Evolutionary conservation across 1,140 invertebrate genomes (phyloP).

Genomic region (Trichonephila inaurata): DNA sequence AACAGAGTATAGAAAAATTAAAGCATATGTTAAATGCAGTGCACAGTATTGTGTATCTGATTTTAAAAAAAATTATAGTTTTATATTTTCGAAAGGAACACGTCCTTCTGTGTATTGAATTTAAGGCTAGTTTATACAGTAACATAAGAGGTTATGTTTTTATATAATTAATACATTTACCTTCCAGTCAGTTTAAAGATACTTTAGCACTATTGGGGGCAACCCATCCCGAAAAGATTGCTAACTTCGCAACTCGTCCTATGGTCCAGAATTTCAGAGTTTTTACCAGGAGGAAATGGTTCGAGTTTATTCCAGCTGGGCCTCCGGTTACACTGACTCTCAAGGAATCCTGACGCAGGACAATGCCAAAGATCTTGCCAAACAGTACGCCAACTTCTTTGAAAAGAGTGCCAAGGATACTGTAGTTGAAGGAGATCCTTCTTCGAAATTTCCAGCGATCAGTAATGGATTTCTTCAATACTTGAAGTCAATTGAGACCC

Average conservation of each 20-base stretch:
- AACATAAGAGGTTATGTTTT: too few species aligned
- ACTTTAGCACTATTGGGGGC: neutral
- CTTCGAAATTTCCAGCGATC: neutral
- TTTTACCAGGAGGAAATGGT: neutral
- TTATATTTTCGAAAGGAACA: too few species aligned
- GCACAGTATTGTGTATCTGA: too few species aligned
- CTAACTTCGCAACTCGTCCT: neutral
- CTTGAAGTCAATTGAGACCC: neutral
- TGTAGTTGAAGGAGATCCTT: neutral
- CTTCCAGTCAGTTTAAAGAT: neutral
- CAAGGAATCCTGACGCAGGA: neutral
- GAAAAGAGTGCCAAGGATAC: neutral
- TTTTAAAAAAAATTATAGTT: too few species aligned
- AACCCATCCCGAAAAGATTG: neutral
- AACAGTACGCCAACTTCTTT: neutral
- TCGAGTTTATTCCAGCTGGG: neutral
- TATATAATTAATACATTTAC: too few species aligned
- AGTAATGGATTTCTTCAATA: neutral
- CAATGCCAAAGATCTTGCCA: neutral
- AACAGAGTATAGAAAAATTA: too few species aligned
- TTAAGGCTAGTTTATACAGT: too few species aligned
- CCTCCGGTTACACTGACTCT: neutral
- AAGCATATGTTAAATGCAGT: too few species aligned
- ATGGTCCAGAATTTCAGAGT: neutral
- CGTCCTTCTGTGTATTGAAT: too few species aligned